Evolutionary conservation across 1,140 invertebrate species (phyloP), one percentile per base, ranked within the genome.

Genomic region (Nasonia giraulti): DNA sequence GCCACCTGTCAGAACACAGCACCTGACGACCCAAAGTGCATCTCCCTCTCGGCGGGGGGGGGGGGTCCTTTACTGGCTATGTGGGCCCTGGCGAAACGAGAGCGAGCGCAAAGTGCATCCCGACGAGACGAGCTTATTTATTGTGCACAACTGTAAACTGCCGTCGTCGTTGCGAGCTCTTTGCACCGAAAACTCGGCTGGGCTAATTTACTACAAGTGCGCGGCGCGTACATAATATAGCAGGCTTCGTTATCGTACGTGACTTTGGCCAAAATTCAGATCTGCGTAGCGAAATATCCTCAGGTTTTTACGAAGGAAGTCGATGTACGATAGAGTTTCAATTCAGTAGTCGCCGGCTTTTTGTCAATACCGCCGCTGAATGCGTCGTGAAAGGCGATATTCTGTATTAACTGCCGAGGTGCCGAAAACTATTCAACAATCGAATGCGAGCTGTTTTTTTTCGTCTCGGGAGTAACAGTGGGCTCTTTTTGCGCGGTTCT

Each of bases 1-100:
- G n/a, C 7, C 80, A 82, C 80, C 80, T 82, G 80, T 62, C 80
- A 55, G 8, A 82, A 82, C 80, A 82, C 80, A 47, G 69, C 74
- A 82, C 69, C 80, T 82, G 80, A 74, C 79, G 47, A 8, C 40
- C 50, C 79, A 71, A 81, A 37, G 62, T 69, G 78, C 66, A 80
- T 80, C 66, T 80, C 37, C 4, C 37, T 27, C 44, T 68, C 31
- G 1, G 66, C 78, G 23, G 20, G 68, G 40, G 68, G 40, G 40
- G n/a, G n/a, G n/a, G n/a, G n/a, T n/a, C 40, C 40, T 44, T 44
- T 44, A 10, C 8, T 44, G 40, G 7, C 6, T 44, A 44, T 44
- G 10, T 44, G 10, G 40, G 40, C 7, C 1, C 40, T 7, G 40
- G 10, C 7, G 40, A 11, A 44, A 44, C 40, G 40, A 44, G 40